phyloP scores from a whole-genome alignment of 2,113 vertebrate genomes.

The Lophotis ruficrista region DNA sequence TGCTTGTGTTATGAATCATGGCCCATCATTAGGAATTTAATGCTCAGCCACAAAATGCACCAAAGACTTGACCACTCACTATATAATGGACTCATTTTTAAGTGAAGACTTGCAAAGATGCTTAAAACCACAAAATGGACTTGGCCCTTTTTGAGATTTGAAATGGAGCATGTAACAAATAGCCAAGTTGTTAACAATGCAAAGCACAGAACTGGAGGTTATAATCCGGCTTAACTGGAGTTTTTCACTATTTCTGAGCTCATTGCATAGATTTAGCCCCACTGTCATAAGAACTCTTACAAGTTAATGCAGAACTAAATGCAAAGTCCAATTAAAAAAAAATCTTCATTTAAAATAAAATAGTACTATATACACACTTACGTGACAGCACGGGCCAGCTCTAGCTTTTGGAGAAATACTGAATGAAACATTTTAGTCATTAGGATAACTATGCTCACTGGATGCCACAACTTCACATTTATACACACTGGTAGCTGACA shows the following conservation, averaged over 20 bases:
- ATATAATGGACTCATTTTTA: neutral
- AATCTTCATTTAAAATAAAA: neutral
- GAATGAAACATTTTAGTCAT: neutral
- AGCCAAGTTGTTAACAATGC: neutral
- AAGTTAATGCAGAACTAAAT: neutral
- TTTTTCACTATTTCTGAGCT: neutral
- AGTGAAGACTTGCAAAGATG: neutral
- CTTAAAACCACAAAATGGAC: neutral
- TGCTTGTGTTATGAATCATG: neutral
- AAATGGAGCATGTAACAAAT: neutral
- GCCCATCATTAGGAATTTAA: neutral
- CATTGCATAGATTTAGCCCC: neutral
- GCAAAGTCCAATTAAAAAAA: neutral
- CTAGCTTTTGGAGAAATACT: neutral
- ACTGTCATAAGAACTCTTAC: neutral
- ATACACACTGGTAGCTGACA: neutral
- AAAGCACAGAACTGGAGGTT: neutral
- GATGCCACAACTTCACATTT: neutral
- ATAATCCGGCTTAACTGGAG: neutral
- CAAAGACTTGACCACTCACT: neutral
- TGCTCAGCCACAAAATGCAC: neutral
- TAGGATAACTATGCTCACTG: neutral
- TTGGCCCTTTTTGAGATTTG: neutral
- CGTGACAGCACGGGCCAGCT: neutral
- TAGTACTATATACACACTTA: neutral